Base-by-base conservation (phyloP, 2,888 invertebrate genomes). In the Aphodius sticticus region DNA sequence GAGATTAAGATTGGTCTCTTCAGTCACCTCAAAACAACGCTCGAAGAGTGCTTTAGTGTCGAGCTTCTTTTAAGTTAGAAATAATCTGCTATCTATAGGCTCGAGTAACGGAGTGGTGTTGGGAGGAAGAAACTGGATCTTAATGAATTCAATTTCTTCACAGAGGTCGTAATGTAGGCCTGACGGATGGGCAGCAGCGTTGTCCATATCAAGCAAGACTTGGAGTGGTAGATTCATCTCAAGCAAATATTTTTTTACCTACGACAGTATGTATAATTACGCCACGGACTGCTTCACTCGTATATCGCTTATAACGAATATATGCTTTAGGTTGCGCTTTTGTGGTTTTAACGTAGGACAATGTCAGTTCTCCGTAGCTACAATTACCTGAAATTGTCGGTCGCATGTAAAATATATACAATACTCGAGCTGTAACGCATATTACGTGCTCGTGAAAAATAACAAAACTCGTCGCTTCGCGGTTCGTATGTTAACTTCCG, bases 1-100 rank as follows among this genome's bases (percentile, higher is more conserved):
- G 53, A 86, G 81, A 71, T 81, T 85, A 16, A 85, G 77, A 76
- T 83, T 79, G 69, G 82, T 81, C 16, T 77, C 77, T 53, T 82
- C 69, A 36, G 82, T 84, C 70, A 80, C 81, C 36, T 83, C 81
- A 78, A 83, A 86, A 78, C 82, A 86, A 15, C 38, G 75, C 76
- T 79, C 76, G 26, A 77, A 71, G 82, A 7, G 84, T 86, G 14
- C 77, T 72, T 37, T 82, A 53, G 81, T 85, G 81, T 85, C 83
- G 36, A 85, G 81, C 72, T 84, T 85, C 81, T n/a, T 85, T 85
- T 77, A 85, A 83, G 70, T 84, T 85, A 12, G 81, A 81, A 80
- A 84, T 82, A 9, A 84, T 83, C 78, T 86, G 81, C 79, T 85
- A 69, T 86, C 82, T 81, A 86, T 83, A 38, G 83, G 83, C 82